phyloP scores from a whole-genome alignment of 2,888 invertebrate species.

The Tillus elongatus region DNA sequence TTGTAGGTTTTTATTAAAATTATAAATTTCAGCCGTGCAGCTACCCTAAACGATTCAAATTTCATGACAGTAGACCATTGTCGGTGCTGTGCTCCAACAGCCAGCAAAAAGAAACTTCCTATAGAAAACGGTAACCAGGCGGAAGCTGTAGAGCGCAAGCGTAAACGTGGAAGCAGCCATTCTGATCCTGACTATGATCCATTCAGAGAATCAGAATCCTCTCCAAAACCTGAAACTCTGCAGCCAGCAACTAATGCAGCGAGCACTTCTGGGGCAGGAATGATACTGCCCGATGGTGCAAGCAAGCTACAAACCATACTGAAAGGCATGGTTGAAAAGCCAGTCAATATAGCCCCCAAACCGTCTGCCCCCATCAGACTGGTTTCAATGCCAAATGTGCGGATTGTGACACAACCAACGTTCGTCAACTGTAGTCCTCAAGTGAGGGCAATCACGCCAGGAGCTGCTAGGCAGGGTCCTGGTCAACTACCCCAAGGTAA shows the following conservation, averaged over 20 bases:
- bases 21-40: constrained; percentile 39
- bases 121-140: constrained; percentile 11
- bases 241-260: too few species aligned
- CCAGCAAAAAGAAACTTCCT: constrained; percentile 21
- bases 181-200: constrained; percentile 31
- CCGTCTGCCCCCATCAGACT: constrained; percentile 11
- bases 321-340: constrained; percentile 10
- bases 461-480: too few species aligned
- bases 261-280: neutral
- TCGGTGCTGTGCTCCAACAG: constrained; percentile 35
- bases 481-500: too few species aligned
- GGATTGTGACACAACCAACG: too few species aligned
- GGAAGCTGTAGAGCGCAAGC: constrained; percentile 20
- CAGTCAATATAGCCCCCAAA: constrained; percentile 14
- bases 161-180: constrained; percentile 20
- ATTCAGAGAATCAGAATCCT: constrained; percentile 8
- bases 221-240: neutral
- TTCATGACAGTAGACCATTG: constrained; percentile 30
- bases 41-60: constrained; percentile 40
- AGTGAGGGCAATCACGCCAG: too few species aligned
- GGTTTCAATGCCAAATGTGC: too few species aligned
- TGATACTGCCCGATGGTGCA: too few species aligned
- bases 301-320: too few species aligned
- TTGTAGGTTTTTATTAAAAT: neutral
- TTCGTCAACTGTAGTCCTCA: too few species aligned